phyloP scores from a whole-genome alignment of 2,113 vertebrate species.

The Lampris megalopsis region DNA sequence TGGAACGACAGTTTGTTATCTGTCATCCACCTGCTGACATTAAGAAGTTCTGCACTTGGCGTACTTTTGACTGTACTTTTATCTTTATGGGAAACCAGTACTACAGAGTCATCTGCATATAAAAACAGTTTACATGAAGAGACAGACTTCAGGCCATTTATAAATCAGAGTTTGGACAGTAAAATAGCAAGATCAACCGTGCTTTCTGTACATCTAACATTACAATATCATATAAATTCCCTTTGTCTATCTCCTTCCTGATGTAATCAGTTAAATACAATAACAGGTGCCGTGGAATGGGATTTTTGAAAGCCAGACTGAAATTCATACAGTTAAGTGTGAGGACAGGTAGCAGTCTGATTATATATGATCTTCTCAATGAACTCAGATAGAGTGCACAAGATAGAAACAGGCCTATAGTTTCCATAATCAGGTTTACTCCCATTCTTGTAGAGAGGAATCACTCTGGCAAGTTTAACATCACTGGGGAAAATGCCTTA shows the following conservation, averaged over 20 bases:
- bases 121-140: not conserved
- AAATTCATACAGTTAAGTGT: not conserved
- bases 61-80: too few relatives aligned
- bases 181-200: not conserved
- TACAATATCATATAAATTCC: not conserved
- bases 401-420: conserved; percentile 3
- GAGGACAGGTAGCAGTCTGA: not conserved
- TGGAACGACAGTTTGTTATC: conserved; percentile 76
- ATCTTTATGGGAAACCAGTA: too few relatives aligned
- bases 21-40: too few relatives aligned
- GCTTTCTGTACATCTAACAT: conserved; percentile 1
- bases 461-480: not conserved
- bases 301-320: conserved; percentile 2
- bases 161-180: not conserved
- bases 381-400: conserved; percentile 2
- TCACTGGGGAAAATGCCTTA: not conserved
- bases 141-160: not conserved
- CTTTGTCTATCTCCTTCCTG: not conserved
- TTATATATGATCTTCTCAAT: conserved; percentile 1
- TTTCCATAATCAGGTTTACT: not conserved
- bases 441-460: not conserved
- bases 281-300: not conserved
- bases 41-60: too few relatives aligned
- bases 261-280: not conserved
- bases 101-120: too few relatives aligned